Evolutionary conservation across 2,888 invertebrate species (phyloP).

Genomic region (Fragum fragum): DNA sequence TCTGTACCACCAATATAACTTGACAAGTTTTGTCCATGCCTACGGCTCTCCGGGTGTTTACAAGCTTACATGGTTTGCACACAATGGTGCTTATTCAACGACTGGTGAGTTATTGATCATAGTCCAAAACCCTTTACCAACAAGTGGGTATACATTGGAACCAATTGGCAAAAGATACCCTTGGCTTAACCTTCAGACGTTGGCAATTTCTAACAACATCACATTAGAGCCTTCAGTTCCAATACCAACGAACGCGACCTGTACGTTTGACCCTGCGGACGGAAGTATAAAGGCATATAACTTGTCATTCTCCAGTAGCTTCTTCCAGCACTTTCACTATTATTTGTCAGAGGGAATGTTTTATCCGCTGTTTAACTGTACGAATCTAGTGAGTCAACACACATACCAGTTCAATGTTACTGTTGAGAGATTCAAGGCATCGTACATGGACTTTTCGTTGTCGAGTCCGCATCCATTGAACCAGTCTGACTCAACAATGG

Average conservation of each 20-base stretch:
- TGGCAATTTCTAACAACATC: conserved; percentile 48
- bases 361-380: conserved; percentile 51
- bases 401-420: conserved; percentile 42
- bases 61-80: conserved; percentile 48
- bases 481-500: conserved; percentile 52
- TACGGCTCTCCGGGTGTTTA: conserved; percentile 47
- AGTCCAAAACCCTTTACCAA: conserved; percentile 58
- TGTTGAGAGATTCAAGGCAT: conserved; percentile 51
- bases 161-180: conserved; percentile 58
- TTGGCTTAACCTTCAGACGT: conserved; percentile 56
- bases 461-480: conserved; percentile 49
- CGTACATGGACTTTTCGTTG: conserved; percentile 39
- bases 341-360: conserved; percentile 55
- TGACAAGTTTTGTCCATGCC: conserved; percentile 46
- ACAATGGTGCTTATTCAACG: conserved; percentile 47
- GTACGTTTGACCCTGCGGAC: conserved; percentile 54
- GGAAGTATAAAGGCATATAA: conserved; percentile 27
- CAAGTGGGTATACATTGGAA: conserved; percentile 37
- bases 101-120: conserved; percentile 43
- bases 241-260: conserved; percentile 62
- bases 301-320: conserved; percentile 7
- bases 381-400: conserved; percentile 56
- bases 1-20: conserved; percentile 37
- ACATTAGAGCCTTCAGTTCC: conserved; percentile 45
- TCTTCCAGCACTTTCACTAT: conserved; percentile 38